Conservation (phyloP, 2,888 invertebrate species). For the Tachina fera region DNA sequence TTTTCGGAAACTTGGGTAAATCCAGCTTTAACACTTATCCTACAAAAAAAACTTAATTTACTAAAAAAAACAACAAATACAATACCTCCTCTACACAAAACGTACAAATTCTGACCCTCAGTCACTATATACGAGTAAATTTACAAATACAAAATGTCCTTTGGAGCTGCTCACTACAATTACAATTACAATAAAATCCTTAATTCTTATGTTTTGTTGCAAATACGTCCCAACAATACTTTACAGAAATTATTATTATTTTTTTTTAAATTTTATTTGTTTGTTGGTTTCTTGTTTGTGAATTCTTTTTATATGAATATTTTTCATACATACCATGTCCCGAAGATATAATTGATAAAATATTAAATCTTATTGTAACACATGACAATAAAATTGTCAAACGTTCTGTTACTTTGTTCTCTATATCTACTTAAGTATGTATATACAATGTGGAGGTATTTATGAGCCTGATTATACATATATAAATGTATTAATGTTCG, state of each 20-base stretch:
- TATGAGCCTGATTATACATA: neutral
- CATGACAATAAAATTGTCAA: constrained; percentile 80
- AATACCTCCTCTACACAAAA: no score
- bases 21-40: no score
- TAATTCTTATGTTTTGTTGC: neutral
- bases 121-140: no score
- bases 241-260: constrained; percentile 15
- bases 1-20: no score
- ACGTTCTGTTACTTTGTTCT: constrained; percentile 71
- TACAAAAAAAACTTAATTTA: no score
- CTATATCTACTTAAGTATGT: constrained; percentile 38
- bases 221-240: constrained; percentile 13
- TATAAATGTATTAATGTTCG: neutral
- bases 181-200: neutral
- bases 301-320: constrained; percentile 8
- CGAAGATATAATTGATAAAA: constrained; percentile 73
- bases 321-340: constrained; percentile 33
- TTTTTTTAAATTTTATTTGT: constrained; percentile 5
- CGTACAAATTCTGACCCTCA: neutral
- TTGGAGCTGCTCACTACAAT: neutral
- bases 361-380: constrained; percentile 80
- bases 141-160: neutral
- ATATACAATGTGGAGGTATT: no score
- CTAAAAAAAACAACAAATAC: no score
- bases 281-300: constrained; percentile 11